Percentiles rank a stretch among this genome's conserved stretches.
Evolutionary conservation across 1,140 invertebrate genomes (phyloP).

Genomic region (Rhagoletis zephyria): DNA sequence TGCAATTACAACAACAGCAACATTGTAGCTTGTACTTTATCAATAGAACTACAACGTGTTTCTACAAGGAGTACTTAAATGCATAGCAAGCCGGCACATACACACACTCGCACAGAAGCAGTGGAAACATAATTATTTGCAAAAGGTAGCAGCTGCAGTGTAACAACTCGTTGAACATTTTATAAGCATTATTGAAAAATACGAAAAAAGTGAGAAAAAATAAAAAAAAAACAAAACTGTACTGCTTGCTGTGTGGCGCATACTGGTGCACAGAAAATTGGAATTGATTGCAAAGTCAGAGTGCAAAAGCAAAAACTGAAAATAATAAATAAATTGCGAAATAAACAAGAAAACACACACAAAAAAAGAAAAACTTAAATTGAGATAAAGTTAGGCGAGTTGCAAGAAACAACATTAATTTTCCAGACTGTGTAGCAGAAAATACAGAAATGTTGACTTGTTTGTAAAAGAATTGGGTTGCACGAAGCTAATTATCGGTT

Average conservation of each 20-base stretch:
- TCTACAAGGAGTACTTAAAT: not conserved
- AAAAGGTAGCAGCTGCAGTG: not conserved
- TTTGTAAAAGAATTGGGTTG: slow-evolving; percentile 40
- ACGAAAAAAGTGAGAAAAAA: not conserved
- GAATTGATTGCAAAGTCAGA: not conserved
- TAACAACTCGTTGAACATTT: slow-evolving; percentile 3
- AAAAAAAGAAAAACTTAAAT: not conserved
- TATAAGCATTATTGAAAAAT: slow-evolving; percentile 18
- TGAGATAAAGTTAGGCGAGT: slow-evolving; percentile 27
- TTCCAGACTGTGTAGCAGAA: slow-evolving; percentile 2
- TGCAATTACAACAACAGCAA: slow-evolving; percentile 41
- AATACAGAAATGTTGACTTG: slow-evolving; percentile 12
- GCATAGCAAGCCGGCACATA: not conserved
- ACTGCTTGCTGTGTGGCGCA: not conserved
- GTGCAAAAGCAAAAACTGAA: not conserved
- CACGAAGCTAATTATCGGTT: slow-evolving; percentile 42
- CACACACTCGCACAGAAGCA: not conserved
- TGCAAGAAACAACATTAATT: slow-evolving; percentile 23
- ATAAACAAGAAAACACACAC: not conserved
- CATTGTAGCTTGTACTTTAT: slow-evolving; percentile 14
- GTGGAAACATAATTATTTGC: not conserved
- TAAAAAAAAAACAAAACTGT: slow-evolving; percentile 33
- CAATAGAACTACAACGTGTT: slow-evolving; percentile 39
- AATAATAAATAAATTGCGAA: not conserved
- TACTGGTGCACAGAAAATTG: not conserved